Evolutionary conservation across 2,797 vertebrate species (phyloP).

Genomic region (Periparus ater): DNA sequence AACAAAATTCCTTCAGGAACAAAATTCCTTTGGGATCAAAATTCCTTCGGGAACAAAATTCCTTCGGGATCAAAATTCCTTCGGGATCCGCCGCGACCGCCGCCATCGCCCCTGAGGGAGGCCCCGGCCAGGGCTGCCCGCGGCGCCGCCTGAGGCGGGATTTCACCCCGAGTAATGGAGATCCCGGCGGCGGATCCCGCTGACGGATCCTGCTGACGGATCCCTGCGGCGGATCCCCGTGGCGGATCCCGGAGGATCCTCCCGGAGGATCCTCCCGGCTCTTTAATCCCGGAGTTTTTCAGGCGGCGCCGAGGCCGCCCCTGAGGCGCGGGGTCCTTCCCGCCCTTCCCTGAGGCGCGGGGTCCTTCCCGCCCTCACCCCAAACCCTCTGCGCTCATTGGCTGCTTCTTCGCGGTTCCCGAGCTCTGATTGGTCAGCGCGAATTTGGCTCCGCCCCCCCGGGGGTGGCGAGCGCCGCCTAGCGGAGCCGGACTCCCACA

Average conservation of each 20-base stretch:
- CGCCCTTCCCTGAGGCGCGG: too few species aligned
- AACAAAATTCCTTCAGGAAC: too few species aligned
- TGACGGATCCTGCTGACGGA: accelerated
- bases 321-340: too few species aligned
- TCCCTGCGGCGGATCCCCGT: accelerated
- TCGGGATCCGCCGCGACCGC: background rate
- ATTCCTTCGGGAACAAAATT: too few species aligned
- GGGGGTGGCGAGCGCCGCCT: background rate
- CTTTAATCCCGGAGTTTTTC: background rate
- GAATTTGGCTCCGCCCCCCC: accelerated
- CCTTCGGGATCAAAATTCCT: background rate
- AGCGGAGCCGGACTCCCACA: background rate
- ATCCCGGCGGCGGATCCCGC: background rate
- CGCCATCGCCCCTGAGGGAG: background rate
- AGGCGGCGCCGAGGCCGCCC: background rate
- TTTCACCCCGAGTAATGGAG: accelerated
- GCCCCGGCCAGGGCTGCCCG: background rate
- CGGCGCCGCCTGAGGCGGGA: background rate
- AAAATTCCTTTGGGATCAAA: too few species aligned
- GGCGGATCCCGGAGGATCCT: too few species aligned
- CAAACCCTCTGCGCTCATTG: background rate
- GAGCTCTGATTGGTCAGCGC: background rate
- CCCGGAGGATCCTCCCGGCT: too few species aligned
- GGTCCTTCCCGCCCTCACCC: background rate
- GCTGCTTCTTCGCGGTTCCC: accelerated